These are phyloP conservation scores for Atta texana DNA, from an alignment of 1,140 invertebrate genomes.

Conservation along the genomic window DNA sequence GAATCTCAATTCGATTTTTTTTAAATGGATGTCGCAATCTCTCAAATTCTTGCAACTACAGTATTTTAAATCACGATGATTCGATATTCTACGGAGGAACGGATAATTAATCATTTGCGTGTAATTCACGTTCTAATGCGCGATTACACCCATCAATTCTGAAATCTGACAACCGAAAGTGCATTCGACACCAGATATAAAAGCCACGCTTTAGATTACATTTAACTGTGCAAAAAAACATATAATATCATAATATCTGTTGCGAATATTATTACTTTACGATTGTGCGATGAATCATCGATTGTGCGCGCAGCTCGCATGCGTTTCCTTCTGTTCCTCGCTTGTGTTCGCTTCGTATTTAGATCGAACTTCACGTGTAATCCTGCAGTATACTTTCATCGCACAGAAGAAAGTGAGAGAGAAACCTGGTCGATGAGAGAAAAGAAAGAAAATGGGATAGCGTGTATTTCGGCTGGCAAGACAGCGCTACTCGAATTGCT, in stretches of 20 bases:
- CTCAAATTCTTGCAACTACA: not conserved
- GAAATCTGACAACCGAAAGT: not conserved
- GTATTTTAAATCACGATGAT: not conserved
- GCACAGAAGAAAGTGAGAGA: constrained; percentile 80
- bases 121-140: not conserved
- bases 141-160: not conserved
- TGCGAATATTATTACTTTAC: not conserved
- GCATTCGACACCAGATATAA: not conserved
- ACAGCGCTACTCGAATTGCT: not conserved
- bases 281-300: constrained; percentile 27
- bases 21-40: not conserved
- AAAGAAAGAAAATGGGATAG: constrained; percentile 57
- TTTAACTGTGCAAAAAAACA: not conserved
- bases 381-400: constrained; percentile 82
- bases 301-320: not conserved
- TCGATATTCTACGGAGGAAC: not conserved
- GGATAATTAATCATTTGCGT: not conserved
- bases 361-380: constrained; percentile 76
- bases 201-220: not conserved
- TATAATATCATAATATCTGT: not conserved
- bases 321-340: not conserved
- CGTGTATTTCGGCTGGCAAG: not conserved
- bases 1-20: not conserved
- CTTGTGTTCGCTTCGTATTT: constrained; percentile 3
- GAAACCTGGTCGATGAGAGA: constrained; percentile 68